These are phyloP conservation scores for Vannuccia rotundouncinata DNA, from an alignment of 2,888 invertebrate genomes.

Conservation along the genomic window DNA sequence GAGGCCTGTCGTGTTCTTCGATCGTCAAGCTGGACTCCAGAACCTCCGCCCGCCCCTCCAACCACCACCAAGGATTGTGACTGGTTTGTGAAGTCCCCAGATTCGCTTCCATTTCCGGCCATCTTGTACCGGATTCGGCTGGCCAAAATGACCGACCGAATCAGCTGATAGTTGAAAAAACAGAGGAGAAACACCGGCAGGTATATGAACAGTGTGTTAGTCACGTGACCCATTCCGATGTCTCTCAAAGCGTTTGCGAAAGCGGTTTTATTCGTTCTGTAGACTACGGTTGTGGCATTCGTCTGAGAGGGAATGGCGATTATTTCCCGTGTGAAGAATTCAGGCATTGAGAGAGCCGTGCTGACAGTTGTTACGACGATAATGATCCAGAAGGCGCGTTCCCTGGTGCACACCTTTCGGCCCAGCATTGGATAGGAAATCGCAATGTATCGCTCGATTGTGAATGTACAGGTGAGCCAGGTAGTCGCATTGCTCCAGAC, in stretches of 20 bases:
- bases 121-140: constrained; percentile 45
- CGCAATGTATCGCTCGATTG: constrained; percentile 69
- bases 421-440: constrained; percentile 69
- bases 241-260: neutral
- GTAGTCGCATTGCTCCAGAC: constrained; percentile 66
- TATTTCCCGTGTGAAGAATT: constrained; percentile 60
- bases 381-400: constrained; percentile 65
- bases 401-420: constrained; percentile 65
- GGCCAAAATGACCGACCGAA: constrained; percentile 60
- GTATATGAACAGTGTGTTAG: constrained; percentile 56
- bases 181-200: constrained; percentile 66
- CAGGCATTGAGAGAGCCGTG: constrained; percentile 62
- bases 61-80: neutral
- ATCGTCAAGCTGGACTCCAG: neutral
- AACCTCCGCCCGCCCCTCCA: neutral
- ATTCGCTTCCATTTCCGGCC: constrained; percentile 42
- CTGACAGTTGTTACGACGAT: constrained; percentile 62
- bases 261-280: constrained; percentile 43
- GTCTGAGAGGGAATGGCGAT: constrained; percentile 25
- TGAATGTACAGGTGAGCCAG: constrained; percentile 70
- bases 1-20: constrained; percentile 41
- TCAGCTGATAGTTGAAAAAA: constrained; percentile 68
- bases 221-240: neutral
- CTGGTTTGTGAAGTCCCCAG: neutral
- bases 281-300: constrained; percentile 35